phyloP scores from a whole-genome alignment of 2,797 vertebrate genomes.

The Melanotaenia trifasciata region DNA sequence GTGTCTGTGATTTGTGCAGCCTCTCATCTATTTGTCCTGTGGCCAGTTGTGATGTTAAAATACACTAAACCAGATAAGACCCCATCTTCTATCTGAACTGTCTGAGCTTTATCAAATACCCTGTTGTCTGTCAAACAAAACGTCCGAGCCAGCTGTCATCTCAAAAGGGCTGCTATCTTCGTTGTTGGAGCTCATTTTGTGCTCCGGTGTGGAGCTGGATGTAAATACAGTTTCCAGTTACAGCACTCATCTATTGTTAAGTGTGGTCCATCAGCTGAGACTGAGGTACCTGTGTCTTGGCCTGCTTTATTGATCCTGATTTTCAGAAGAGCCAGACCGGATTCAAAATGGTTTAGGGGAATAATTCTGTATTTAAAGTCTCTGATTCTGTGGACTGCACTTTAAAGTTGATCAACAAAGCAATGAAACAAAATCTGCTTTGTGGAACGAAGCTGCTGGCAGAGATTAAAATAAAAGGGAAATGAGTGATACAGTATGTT shows the following conservation, averaged over 20 bases:
- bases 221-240: background rate
- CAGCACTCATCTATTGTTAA: background rate
- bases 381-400: conserved; percentile 1
- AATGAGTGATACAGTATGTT: conserved; percentile 10
- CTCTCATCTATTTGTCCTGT: conserved; percentile 35
- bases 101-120: conserved; percentile 23
- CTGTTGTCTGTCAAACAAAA: conserved; percentile 33
- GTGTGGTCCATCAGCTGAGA: background rate
- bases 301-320: too few species aligned
- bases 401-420: background rate
- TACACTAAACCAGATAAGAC: conserved; percentile 39
- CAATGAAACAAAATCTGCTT: conserved; percentile 21
- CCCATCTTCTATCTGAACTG: conserved; percentile 27
- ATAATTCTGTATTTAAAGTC: background rate
- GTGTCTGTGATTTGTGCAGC: background rate
- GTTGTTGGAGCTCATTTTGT: conserved; percentile 30
- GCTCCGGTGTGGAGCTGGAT: conserved; percentile 28
- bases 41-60: conserved; percentile 60
- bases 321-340: background rate
- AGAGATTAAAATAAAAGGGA: conserved; percentile 37
- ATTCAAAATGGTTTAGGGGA: conserved; percentile 1
- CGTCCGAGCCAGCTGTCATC: conserved; percentile 27
- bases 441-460: conserved; percentile 19
- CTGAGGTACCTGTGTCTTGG: background rate
- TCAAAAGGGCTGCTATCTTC: conserved; percentile 36